Conservation (phyloP, 2,113 vertebrate genomes). For the Cebus imitator region DNA sequence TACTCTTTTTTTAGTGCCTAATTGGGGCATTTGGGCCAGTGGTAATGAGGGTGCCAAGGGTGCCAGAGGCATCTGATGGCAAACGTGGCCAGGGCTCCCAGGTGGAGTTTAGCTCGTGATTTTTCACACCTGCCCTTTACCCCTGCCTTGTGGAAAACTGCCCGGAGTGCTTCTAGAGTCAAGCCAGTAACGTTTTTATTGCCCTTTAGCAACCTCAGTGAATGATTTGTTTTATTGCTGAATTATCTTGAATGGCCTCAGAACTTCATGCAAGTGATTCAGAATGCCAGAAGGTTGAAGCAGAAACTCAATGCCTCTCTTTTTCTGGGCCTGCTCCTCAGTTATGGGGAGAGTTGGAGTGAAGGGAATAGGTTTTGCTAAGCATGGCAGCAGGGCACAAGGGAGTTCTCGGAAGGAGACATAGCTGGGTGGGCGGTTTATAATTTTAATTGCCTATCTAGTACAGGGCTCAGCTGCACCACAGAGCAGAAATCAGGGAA, state of each 20-base stretch:
- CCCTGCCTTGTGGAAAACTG: not conserved
- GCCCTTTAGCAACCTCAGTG: not conserved
- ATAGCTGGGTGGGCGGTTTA: not conserved
- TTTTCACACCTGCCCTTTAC: constrained; percentile 22
- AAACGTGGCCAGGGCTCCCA: not conserved
- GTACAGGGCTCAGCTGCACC: not conserved
- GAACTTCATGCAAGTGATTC: not conserved
- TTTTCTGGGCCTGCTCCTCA: not conserved
- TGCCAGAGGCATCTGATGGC: not conserved
- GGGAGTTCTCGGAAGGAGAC: not conserved
- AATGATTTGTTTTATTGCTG: constrained; percentile 31
- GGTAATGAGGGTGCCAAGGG: not conserved
- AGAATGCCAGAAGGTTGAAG: not conserved
- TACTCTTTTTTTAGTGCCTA: not conserved
- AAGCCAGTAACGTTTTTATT: not conserved
- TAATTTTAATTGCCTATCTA: not conserved
- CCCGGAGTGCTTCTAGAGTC: not conserved
- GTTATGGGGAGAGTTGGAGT: not conserved
- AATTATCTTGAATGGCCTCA: not conserved
- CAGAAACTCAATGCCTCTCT: not conserved
- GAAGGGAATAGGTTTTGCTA: not conserved
- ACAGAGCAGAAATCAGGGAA: not conserved
- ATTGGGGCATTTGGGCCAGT: not conserved
- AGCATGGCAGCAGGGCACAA: not conserved
- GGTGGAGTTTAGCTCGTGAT: not conserved